Conservation (phyloP, 2,888 invertebrate genomes). For the Coelinius sp. region DNA sequence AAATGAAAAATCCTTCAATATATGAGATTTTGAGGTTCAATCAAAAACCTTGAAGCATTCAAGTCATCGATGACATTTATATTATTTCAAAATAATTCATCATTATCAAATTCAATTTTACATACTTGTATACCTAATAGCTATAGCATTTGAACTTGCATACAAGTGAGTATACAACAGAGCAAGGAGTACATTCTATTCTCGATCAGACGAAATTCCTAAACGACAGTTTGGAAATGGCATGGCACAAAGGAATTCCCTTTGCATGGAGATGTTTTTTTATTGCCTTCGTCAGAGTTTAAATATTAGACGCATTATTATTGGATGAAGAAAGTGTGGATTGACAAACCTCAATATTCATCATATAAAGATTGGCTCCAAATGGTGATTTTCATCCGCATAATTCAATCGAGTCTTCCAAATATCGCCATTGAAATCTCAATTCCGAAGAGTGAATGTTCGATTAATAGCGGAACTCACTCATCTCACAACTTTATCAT, state of each 20-base stretch:
- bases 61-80: background rate
- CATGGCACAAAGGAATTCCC: conserved; percentile 27
- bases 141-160: conserved; percentile 1
- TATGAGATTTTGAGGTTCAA: too few species aligned
- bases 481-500: conserved; percentile 53
- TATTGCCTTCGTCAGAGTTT: background rate
- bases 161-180: background rate
- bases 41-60: background rate
- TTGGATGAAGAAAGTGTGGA: conserved; percentile 55
- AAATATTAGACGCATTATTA: background rate
- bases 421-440: conserved; percentile 2
- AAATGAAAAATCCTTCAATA: too few species aligned
- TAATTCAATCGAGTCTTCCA: conserved; percentile 9
- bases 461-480: conserved; percentile 25
- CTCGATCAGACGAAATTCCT: conserved; percentile 39
- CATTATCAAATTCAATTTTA: background rate
- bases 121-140: background rate
- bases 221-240: conserved; percentile 28
- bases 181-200: conserved; percentile 30
- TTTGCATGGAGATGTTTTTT: conserved; percentile 17
- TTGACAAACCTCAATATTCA: conserved; percentile 62
- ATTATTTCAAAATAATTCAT: too few species aligned
- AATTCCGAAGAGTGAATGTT: background rate
- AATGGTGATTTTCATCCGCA: background rate
- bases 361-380: too few species aligned